A percentile compares a stretch with the other conserved stretches of the same genome.
Conservation (phyloP, 1,140 invertebrate species). For the Globodera rostochiensis region DNA sequence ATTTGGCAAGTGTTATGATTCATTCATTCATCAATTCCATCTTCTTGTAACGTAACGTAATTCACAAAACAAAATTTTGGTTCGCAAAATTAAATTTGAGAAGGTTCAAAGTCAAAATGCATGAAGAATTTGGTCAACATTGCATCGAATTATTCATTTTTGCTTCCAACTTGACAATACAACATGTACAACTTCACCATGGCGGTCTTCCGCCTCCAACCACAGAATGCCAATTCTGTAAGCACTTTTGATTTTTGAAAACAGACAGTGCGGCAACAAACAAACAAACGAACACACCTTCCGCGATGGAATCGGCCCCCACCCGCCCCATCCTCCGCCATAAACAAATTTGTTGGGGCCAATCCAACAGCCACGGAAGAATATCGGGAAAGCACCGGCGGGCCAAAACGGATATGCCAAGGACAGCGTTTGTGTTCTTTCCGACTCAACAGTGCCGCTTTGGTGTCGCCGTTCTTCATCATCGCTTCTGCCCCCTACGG, state of each 20-base stretch:
- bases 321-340: constrained; percentile 19
- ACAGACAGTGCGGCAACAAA: not conserved
- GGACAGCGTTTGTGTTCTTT: not conserved
- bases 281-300: not conserved
- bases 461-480: not conserved
- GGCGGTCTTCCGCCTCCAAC: not conserved
- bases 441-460: not conserved
- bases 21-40: too few relatives aligned
- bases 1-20: too few relatives aligned
- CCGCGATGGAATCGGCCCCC: constrained; percentile 8
- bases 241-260: not conserved
- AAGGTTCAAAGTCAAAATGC: too few relatives aligned
- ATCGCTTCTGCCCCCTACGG: not conserved
- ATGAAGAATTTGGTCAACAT: too few relatives aligned
- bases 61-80: too few relatives aligned
- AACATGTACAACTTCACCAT: not conserved
- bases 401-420: not conserved
- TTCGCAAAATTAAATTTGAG: too few relatives aligned
- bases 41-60: too few relatives aligned
- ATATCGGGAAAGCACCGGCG: not conserved
- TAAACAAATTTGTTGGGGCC: constrained; percentile 17
- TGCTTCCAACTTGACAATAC: too few relatives aligned
- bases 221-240: not conserved
- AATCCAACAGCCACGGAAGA: constrained; percentile 22
- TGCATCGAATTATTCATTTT: too few relatives aligned